Evolutionary conservation across 2,888 invertebrate genomes (phyloP), one percentile per base, ranked within the genome.

Genomic region (Acrobasis suavella): DNA sequence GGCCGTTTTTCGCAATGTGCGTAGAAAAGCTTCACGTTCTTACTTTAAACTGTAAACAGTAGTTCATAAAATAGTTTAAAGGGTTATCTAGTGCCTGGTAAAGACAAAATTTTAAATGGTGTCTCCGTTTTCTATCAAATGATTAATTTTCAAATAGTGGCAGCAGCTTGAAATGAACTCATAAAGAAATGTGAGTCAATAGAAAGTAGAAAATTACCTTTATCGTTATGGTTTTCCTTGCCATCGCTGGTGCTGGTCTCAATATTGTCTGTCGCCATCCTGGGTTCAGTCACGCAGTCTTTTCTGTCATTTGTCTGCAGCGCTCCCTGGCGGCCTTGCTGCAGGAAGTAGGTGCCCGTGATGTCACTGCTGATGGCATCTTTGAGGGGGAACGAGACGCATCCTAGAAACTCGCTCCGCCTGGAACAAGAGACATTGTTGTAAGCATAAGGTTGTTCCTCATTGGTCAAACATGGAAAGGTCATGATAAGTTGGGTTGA

Each of bases 381-480:
- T 89, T 95, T 95, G 77, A 98, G 93, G 75, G 97, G 96, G 92
- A 98, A 97, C 88, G 97, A 97, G 95, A 97, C 96, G 90, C 97
- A 98, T 94, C 98, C 98, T 91, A 98, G 93, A 90, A 98, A 96
- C 92, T 98, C 97, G 93, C 97, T 98, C 93, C 96, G 95, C 93
- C 97, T 98, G 95, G 15, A 95, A 96, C 86, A 92, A 91, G 55
- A 16, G 63, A 69, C 49, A 67, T 50, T 14, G 51, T 0, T 42
- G 9, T 32, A n/a, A 46, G n/a, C 0, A 46, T 46, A 14, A n/a
- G 14, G 5, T 46, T 6, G 14, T 14, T 46, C 22, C 22, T 22
- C 22, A 22, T n/a, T n/a, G n/a, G n/a, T n/a, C n/a, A n/a, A n/a
- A n/a, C n/a, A n/a, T n/a, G n/a, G n/a, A n/a, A n/a, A n/a, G n/a